Conservation (phyloP, 1,140 invertebrate species). For the Drosophila rufa region DNA sequence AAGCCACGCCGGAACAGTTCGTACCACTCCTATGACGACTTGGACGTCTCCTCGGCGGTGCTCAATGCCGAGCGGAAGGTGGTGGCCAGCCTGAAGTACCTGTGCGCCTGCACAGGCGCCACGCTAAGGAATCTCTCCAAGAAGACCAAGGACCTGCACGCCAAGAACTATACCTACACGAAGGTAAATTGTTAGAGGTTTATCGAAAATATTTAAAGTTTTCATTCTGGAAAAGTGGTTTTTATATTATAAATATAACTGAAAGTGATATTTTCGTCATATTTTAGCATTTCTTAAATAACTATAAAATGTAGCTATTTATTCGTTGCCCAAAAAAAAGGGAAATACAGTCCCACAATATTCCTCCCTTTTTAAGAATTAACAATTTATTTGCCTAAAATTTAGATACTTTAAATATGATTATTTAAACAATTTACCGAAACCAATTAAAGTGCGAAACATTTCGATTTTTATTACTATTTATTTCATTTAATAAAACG, state of each 20-base stretch:
- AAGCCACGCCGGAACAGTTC: constrained; percentile 72
- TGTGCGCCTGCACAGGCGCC: constrained; percentile 80
- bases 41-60: constrained; percentile 69
- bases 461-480: constrained; percentile 1
- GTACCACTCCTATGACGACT: constrained; percentile 79
- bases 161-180: constrained; percentile 80
- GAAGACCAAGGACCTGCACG: constrained; percentile 81
- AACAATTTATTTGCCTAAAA: not conserved
- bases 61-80: constrained; percentile 75
- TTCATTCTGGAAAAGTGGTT: not conserved
- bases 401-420: not conserved
- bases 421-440: not conserved
- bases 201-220: not conserved
- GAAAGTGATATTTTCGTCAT: not conserved
- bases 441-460: not conserved
- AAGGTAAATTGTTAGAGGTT: constrained; percentile 65
- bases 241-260: not conserved
- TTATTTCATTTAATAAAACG: constrained; percentile 3
- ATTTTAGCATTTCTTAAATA: not conserved
- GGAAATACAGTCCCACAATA: not conserved
- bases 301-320: too few relatives aligned
- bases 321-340: not conserved
- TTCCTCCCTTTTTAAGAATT: not conserved
- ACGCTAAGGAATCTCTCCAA: constrained; percentile 80
- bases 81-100: constrained; percentile 77